Percentiles rank a stretch among this genome's conserved stretches.
These are phyloP conservation scores for Coremacera marginata DNA, from an alignment of 2,888 invertebrate genomes.

Conservation along the genomic window DNA sequence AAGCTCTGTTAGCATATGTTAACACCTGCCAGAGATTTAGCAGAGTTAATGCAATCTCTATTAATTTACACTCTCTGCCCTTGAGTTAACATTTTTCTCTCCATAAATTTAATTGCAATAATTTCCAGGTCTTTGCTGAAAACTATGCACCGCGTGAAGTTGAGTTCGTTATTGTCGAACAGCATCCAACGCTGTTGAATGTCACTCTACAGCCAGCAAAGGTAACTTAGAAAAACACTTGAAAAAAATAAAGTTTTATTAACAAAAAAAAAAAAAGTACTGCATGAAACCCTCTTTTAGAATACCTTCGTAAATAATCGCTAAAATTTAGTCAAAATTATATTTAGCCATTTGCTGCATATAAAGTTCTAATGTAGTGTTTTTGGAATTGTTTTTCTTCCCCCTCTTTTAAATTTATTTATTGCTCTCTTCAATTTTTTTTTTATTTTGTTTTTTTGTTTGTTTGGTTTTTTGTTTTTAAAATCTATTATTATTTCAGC, in stretches of 20 bases:
- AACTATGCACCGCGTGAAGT: conserved; percentile 86
- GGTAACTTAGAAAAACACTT: conserved; percentile 70
- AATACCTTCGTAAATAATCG: background rate
- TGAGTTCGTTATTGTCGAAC: conserved; percentile 87
- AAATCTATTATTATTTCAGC: conserved; percentile 51
- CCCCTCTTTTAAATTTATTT: conserved; percentile 25
- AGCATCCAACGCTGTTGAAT: conserved; percentile 87
- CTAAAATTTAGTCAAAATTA: background rate
- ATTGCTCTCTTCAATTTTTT: conserved; percentile 26
- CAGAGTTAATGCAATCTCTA: too few relatives aligned
- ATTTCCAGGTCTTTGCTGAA: conserved; percentile 81
- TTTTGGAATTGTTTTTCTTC: conserved; percentile 27
- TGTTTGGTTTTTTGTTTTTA: conserved; percentile 37
- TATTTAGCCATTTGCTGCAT: background rate
- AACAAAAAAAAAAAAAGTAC: background rate
- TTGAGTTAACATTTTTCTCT: background rate
- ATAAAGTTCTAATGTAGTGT: conserved; percentile 17
- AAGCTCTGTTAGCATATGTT: too few relatives aligned
- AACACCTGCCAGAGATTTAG: too few relatives aligned
- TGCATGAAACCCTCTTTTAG: background rate
- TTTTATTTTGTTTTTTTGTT: conserved; percentile 43
- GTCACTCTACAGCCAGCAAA: conserved; percentile 82
- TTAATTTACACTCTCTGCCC: background rate
- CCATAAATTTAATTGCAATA: conserved; percentile 19
- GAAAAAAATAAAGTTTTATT: background rate